These are phyloP conservation scores for Tetragonula clypearis DNA, from an alignment of 1,140 invertebrate genomes.

Conservation along the genomic window DNA sequence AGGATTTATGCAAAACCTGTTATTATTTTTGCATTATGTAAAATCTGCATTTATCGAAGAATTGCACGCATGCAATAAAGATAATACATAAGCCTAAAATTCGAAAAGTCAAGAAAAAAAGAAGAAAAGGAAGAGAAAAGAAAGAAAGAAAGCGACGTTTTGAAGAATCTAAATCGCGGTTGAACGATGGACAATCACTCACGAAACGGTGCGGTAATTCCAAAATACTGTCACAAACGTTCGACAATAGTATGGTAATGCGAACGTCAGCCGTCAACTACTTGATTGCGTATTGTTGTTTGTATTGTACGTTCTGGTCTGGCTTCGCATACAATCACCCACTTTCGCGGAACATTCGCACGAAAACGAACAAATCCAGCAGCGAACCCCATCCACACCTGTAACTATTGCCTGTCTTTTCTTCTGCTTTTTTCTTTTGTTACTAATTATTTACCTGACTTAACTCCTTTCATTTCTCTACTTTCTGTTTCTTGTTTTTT, in stretches of 20 bases:
- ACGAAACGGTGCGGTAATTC: constrained; percentile 3
- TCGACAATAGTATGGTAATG: constrained; percentile 25
- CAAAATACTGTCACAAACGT: constrained; percentile 1
- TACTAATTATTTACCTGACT: neutral
- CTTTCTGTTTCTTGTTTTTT: too few species aligned
- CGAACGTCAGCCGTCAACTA: constrained; percentile 9
- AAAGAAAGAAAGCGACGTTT: neutral
- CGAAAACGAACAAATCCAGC: neutral
- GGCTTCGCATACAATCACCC: neutral
- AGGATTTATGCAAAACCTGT: too few species aligned
- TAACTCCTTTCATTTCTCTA: too few species aligned
- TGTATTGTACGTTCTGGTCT: constrained; percentile 3
- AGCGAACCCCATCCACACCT: neutral
- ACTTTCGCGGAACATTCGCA: constrained; percentile 1
- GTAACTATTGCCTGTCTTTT: neutral
- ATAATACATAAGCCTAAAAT: neutral
- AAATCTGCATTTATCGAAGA: too few species aligned
- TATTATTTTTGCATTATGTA: too few species aligned
- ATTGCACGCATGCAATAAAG: too few species aligned
- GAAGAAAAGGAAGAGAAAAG: neutral
- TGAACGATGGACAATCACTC: constrained; percentile 4
- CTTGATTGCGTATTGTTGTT: constrained; percentile 25
- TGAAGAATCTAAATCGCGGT: neutral
- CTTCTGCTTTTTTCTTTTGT: neutral
- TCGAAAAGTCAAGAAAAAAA: neutral